Base-by-base conservation (phyloP, 2,797 vertebrate genomes). In the Todus mexicanus region DNA sequence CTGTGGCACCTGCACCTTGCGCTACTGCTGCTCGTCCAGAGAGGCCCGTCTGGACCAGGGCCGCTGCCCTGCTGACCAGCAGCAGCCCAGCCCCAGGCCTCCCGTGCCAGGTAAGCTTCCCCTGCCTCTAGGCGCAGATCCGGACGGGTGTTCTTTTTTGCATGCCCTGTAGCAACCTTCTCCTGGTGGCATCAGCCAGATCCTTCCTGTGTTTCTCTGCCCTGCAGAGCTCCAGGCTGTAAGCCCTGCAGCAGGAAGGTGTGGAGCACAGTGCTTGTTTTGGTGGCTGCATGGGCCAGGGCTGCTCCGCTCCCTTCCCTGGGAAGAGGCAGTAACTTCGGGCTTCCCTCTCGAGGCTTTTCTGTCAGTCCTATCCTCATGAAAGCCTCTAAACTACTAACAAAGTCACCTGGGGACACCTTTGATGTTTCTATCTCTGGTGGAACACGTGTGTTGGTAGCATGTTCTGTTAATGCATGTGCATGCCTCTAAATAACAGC, bases 31-130 rank as follows among this genome's bases (percentile, higher is more conserved):
- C 80, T 90, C 97, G 0, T 85, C 97, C 25, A 35, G 48, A 23
- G 95, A 96, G 83, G 89, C 96, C 16, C 92, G 97, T 2, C 90
- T 98, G 84, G 97, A 98, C 43, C 97, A 97, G 89, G 96, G 95
- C 47, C 60, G 56, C 22, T 98, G 98, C 43, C 95, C 95, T 11
- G 90, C 87, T 4, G 93, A 95, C 37, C 69, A 31, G 0, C 69
- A 27, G 70, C 78, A 93, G 53, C 54, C 84, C 51, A 93, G 68
- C 50, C 71, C 94, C 66, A 71, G 76, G 48, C 69, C 89, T 12
- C 85, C 95, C 6, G 54, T 11, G 16, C 95, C 78, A 82, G 96
- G 97, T 97, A 85, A 96, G 76, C 22, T 40, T 31, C 43, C 48
- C 2, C 0, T 12, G 29, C 64, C 19, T 16, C 57, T 7, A 23